phyloP scores from a whole-genome alignment of 2,113 vertebrate genomes.

The Donacobius atricapilla region DNA sequence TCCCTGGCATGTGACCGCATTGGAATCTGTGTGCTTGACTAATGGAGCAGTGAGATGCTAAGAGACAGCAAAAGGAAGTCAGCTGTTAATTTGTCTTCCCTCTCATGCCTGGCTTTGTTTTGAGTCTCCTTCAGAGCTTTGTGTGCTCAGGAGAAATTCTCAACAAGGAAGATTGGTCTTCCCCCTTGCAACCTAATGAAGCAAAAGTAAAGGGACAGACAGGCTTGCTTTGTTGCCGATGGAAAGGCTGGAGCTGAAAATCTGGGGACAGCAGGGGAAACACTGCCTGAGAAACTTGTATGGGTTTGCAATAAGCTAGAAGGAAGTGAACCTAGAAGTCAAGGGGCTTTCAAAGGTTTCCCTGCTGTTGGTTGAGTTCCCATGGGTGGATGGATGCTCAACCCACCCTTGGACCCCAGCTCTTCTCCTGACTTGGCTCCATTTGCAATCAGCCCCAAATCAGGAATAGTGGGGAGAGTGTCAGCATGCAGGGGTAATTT shows the following conservation, averaged over 20 bases:
- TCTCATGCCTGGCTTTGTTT: not conserved
- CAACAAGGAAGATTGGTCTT: not conserved
- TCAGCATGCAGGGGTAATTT: not conserved
- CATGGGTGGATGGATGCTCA: not conserved
- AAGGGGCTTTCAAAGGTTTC: not conserved
- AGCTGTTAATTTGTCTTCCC: not conserved
- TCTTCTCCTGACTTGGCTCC: not conserved
- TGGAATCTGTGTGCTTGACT: not conserved
- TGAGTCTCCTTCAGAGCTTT: not conserved
- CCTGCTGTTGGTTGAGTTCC: not conserved
- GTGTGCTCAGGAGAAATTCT: not conserved
- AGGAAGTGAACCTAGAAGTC: not conserved
- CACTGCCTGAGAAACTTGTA: not conserved
- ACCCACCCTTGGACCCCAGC: not conserved
- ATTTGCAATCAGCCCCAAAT: not conserved
- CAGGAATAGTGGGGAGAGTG: not conserved
- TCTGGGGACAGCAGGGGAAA: not conserved
- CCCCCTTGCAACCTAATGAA: not conserved
- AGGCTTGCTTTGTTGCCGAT: not conserved
- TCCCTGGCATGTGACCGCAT: not conserved
- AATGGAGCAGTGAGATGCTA: not conserved
- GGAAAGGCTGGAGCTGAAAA: not conserved
- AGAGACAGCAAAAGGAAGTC: not conserved
- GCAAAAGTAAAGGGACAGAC: not conserved
- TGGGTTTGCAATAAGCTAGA: not conserved